phyloP scores from a whole-genome alignment of 2,113 vertebrate genomes.

The Phyllostomus hastatus region DNA sequence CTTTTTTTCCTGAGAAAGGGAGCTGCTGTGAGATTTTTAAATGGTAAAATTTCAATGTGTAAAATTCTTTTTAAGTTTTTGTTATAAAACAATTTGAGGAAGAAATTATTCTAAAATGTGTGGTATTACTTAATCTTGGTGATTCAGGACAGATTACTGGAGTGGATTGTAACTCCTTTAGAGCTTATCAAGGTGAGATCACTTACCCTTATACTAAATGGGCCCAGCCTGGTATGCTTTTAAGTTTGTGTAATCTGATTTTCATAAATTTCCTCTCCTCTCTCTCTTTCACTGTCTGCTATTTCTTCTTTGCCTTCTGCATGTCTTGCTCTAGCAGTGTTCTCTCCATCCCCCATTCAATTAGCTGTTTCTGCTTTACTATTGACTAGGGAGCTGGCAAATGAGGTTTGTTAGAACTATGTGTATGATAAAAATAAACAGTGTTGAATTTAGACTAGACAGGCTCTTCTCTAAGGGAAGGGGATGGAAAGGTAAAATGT shows the following conservation, averaged over 20 bases:
- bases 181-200: slow-evolving; percentile 51
- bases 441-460: background rate
- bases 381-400: background rate
- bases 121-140: slow-evolving; percentile 28
- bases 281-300: background rate
- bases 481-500: background rate
- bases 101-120: slow-evolving; percentile 11
- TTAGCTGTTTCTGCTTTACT: background rate
- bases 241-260: slow-evolving; percentile 4
- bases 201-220: slow-evolving; percentile 6
- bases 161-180: background rate
- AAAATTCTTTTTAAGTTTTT: background rate
- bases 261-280: slow-evolving; percentile 23
- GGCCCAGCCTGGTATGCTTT: background rate
- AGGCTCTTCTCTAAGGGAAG: background rate
- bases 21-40: background rate
- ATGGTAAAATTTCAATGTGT: background rate
- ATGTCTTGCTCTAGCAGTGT: background rate
- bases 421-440: background rate
- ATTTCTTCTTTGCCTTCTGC: background rate
- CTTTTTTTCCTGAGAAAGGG: background rate
- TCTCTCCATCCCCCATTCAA: background rate
- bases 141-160: slow-evolving; percentile 8
- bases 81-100: slow-evolving; percentile 21
- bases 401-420: background rate